Evolutionary conservation across 2,797 vertebrate genomes (phyloP).

Genomic region (Lemur catta): DNA sequence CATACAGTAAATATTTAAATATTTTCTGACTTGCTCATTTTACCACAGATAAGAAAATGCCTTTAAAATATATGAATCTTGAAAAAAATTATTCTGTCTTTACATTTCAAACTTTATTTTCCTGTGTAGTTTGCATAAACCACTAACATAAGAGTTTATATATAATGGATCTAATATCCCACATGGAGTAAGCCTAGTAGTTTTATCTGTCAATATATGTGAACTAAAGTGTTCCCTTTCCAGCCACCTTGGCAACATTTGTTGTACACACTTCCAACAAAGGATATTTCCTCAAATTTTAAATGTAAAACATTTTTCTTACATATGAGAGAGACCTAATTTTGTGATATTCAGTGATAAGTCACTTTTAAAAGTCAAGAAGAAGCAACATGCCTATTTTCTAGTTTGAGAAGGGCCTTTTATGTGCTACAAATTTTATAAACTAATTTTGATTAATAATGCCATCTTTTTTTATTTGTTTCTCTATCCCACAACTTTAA

Average conservation of each 20-base stretch:
- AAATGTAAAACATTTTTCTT: not conserved
- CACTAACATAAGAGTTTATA: not conserved
- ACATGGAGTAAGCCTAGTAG: not conserved
- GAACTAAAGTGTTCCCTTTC: not conserved
- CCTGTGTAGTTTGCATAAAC: not conserved
- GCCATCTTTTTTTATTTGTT: not conserved
- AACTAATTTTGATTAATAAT: conserved; percentile 24
- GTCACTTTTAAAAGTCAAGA: not conserved
- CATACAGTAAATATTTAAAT: not conserved
- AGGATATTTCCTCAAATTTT: not conserved
- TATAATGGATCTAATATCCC: not conserved
- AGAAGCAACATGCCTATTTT: not conserved
- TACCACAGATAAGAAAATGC: not conserved
- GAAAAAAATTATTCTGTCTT: not conserved
- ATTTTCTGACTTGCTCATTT: not conserved
- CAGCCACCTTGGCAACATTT: not conserved
- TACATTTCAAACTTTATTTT: not conserved
- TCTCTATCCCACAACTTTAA: conserved; percentile 43
- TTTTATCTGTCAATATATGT: not conserved
- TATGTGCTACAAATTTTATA: conserved; percentile 14
- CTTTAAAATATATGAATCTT: not conserved
- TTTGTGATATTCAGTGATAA: not conserved
- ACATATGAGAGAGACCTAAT: not conserved
- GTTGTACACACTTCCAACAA: not conserved
- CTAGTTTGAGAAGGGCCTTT: not conserved